A percentile compares a stretch with the other conserved stretches of the same genome.
These are phyloP conservation scores for Trachymyrmex septentrionalis DNA, from an alignment of 1,140 invertebrate species.

Conservation along the genomic window DNA sequence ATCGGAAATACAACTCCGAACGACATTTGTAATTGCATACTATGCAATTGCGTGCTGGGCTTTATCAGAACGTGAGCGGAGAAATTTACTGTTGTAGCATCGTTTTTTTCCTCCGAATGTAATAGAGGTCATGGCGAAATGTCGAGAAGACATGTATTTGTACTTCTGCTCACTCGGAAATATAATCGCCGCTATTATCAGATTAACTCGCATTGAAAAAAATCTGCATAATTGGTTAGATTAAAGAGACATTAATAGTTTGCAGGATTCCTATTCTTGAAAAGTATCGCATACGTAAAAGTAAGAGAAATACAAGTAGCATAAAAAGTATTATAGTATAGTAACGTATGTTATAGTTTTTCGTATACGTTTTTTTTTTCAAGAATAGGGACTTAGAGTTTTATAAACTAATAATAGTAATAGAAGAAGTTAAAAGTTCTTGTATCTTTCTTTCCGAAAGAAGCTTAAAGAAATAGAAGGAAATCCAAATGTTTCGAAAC, in stretches of 20 bases:
- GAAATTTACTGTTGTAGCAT: slow-evolving; percentile 17
- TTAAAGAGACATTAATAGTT: neutral
- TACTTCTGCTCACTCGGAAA: neutral
- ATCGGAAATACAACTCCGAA: slow-evolving; percentile 29
- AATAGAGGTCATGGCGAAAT: slow-evolving; percentile 15
- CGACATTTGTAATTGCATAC: slow-evolving; percentile 26
- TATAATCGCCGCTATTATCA: neutral
- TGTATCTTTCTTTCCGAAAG: neutral
- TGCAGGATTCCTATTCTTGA: no score
- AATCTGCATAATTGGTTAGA: neutral
- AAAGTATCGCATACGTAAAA: no score
- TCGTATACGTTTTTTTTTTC: no score
- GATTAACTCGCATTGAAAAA: neutral
- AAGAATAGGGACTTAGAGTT: neutral
- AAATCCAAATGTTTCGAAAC: neutral
- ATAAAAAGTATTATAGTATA: no score
- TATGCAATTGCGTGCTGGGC: slow-evolving; percentile 5
- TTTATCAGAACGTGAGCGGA: slow-evolving; percentile 21
- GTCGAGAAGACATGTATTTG: neutral
- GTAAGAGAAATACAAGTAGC: no score
- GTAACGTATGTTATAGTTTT: no score
- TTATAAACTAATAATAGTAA: neutral
- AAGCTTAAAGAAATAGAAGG: neutral
- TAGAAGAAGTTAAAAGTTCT: neutral
- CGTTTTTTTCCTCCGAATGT: slow-evolving; percentile 4